Evolutionary conservation across 2,113 vertebrate genomes (phyloP).

Genomic region (Peromyscus californicus): DNA sequence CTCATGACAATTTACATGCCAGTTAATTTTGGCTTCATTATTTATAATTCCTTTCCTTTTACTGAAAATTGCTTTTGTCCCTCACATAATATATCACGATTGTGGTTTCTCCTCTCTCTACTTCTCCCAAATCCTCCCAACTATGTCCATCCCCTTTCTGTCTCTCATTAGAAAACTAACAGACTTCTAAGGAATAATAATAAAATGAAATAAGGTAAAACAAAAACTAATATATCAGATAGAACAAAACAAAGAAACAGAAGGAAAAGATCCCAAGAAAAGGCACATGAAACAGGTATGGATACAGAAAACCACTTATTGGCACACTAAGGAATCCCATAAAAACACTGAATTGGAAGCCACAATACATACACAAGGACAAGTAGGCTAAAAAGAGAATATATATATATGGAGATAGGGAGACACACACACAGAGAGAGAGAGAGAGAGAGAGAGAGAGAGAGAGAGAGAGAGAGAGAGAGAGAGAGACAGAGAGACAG

Average conservation of each 20-base stretch:
- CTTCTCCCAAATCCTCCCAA: not conserved
- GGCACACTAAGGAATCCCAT: not conserved
- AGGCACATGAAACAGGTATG: not conserved
- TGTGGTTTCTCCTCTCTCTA: not conserved
- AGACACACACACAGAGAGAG: no score
- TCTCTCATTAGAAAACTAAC: not conserved
- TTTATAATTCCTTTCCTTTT: not conserved
- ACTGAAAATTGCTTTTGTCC: not conserved
- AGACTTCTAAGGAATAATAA: not conserved
- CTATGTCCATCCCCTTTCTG: not conserved
- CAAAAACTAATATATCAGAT: not conserved
- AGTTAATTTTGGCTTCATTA: not conserved
- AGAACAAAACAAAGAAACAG: not conserved
- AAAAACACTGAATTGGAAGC: not conserved
- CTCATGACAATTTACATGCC: conserved; percentile 13
- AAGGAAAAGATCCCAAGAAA: not conserved
- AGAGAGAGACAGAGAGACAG: not conserved
- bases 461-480: no score
- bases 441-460: not conserved
- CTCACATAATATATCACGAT: not conserved
- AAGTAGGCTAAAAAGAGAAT: not conserved
- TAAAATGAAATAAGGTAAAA: not conserved
- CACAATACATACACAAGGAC: not conserved
- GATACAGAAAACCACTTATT: not conserved
- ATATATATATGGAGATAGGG: no score